phyloP scores from a whole-genome alignment of 2,113 vertebrate species.

The Nymphicus hollandicus region DNA sequence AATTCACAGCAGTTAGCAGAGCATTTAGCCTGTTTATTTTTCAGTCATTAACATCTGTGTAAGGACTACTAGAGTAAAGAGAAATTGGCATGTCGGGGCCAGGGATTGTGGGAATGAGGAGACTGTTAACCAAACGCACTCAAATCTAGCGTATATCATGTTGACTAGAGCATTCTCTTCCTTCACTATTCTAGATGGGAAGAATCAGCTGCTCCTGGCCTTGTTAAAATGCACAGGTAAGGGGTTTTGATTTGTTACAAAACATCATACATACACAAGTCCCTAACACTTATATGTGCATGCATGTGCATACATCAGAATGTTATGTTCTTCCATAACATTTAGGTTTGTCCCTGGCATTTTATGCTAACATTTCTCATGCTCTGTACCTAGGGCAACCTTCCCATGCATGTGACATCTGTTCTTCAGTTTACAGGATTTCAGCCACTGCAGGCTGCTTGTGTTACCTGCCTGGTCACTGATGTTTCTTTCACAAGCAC shows the following conservation, averaged over 20 bases:
- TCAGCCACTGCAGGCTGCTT: neutral
- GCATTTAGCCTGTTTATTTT: neutral
- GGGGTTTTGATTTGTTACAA: neutral
- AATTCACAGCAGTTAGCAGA: neutral
- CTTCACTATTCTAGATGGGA: conserved; percentile 83
- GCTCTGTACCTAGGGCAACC: neutral
- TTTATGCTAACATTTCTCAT: neutral
- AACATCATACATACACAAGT: neutral
- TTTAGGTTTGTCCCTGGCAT: neutral
- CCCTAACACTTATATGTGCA: neutral
- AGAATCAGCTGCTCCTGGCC: conserved; percentile 95
- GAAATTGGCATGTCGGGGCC: neutral
- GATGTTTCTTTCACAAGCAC: neutral
- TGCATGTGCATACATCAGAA: neutral
- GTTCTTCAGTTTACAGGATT: neutral
- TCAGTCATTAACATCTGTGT: neutral
- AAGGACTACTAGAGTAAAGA: neutral
- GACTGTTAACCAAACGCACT: neutral
- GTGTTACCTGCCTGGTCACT: neutral
- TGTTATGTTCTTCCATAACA: neutral
- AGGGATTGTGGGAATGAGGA: neutral
- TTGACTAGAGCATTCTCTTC: neutral
- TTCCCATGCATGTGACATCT: neutral
- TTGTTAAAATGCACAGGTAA: conserved; percentile 97
- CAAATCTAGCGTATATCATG: neutral